Percentiles rank a stretch among this genome's conserved stretches.
Conservation (phyloP, 2,888 invertebrate species). For the Agrochola litura region DNA sequence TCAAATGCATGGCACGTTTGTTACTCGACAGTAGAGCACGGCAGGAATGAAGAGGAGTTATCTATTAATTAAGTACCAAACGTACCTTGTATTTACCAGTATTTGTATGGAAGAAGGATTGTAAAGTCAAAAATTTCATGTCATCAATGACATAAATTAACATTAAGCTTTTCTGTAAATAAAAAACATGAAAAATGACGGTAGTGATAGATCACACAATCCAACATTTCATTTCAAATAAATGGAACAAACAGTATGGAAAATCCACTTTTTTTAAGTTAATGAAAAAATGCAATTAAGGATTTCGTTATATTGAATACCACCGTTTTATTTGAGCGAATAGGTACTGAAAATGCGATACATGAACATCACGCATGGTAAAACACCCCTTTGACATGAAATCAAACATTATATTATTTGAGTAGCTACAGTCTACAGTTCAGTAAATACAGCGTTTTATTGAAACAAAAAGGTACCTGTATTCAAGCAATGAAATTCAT, state of each 20-base stretch:
- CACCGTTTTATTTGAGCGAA: neutral
- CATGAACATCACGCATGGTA: constrained; percentile 6
- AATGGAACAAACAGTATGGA: neutral
- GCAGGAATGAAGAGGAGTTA: constrained; percentile 43
- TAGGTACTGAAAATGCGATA: neutral
- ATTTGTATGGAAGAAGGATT: neutral
- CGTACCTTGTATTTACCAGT: constrained; percentile 20
- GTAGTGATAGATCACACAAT: neutral
- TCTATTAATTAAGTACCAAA: constrained; percentile 45
- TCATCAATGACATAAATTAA: neutral
- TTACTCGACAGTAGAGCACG: constrained; percentile 25
- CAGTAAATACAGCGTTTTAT: constrained; percentile 1
- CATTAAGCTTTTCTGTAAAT: no score
- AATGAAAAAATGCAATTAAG: neutral
- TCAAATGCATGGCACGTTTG: constrained; percentile 21
- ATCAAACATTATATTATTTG: neutral
- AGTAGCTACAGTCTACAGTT: neutral
- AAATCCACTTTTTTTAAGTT: neutral
- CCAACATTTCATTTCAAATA: neutral
- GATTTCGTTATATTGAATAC: neutral
- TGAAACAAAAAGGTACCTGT: neutral
- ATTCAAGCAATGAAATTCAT: neutral
- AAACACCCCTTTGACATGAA: neutral
- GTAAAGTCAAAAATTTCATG: neutral
- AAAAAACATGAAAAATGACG: no score